These are phyloP conservation scores for Sciurus carolinensis DNA, from an alignment of 2,797 vertebrate genomes.

Conservation along the genomic window DNA sequence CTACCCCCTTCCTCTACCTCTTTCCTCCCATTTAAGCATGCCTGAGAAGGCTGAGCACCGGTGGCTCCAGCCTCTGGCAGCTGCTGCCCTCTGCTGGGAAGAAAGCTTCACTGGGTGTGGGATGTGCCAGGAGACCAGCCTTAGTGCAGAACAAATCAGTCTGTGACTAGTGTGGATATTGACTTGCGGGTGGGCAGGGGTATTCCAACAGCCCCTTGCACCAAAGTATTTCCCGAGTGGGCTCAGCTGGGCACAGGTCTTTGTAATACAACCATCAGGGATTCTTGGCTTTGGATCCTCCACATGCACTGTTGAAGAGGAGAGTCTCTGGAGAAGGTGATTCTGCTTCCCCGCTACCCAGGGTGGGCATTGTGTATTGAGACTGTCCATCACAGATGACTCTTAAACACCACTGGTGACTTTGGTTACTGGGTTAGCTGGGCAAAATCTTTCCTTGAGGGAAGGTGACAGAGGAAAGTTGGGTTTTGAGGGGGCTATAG, in stretches of 20 bases:
- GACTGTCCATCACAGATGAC: not conserved
- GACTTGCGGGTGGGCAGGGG: not conserved
- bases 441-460: not conserved
- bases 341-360: not conserved
- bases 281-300: not conserved
- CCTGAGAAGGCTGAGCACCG: not conserved
- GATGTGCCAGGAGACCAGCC: not conserved
- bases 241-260: not conserved
- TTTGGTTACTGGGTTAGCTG: not conserved
- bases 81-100: slow-evolving; percentile 85
- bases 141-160: not conserved
- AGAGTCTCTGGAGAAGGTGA: not conserved
- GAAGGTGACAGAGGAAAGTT: not conserved
- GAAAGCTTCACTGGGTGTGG: not conserved
- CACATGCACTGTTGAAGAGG: not conserved
- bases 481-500: not conserved
- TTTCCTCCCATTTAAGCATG: not conserved
- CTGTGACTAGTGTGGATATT: not conserved
- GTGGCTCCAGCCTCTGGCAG: slow-evolving; percentile 27
- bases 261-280: not conserved
- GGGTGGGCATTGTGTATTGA: not conserved
- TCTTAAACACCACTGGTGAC: not conserved
- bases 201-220: not conserved
- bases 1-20: not conserved
- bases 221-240: not conserved